Conservation (phyloP, 2,113 vertebrate species). For the Leuciscus idus region DNA sequence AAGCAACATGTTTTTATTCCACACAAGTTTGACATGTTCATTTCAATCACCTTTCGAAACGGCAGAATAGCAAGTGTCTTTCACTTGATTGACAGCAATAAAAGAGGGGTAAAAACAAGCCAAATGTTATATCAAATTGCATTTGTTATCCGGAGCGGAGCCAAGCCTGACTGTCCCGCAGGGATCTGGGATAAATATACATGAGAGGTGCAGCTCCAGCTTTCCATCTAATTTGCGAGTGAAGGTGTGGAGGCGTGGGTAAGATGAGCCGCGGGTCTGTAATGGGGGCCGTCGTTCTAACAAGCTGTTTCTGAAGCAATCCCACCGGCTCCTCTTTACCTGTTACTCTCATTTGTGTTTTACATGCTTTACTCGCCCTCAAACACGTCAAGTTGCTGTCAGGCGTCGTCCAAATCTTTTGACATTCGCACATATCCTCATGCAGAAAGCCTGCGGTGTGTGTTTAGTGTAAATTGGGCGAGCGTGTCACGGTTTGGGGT, state of each 20-base stretch:
- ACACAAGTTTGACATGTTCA: background rate
- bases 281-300: slow-evolving; percentile 84
- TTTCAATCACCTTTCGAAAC: background rate
- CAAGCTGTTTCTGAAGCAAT: slow-evolving; percentile 90
- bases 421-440: background rate
- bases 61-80: background rate
- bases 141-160: slow-evolving; percentile 85
- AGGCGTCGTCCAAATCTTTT: slow-evolving; percentile 58
- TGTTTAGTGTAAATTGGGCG: background rate
- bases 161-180: slow-evolving; percentile 82
- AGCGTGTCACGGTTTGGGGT: too few relatives aligned
- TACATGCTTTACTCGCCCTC: slow-evolving; percentile 56
- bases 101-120: slow-evolving; percentile 55
- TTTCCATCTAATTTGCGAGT: slow-evolving; percentile 87
- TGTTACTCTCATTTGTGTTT: slow-evolving; percentile 71
- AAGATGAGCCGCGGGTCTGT: slow-evolving; percentile 80
- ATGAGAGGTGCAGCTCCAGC: slow-evolving; percentile 68
- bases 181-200: slow-evolving; percentile 87
- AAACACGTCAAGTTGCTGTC: slow-evolving; percentile 70
- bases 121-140: slow-evolving; percentile 86
- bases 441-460: background rate
- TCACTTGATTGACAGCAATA: slow-evolving; percentile 52
- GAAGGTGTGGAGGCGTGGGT: slow-evolving; percentile 79
- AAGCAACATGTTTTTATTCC: background rate
- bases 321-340: slow-evolving; percentile 72